phyloP scores from a whole-genome alignment of 2,888 invertebrate genomes.

The Busseola fusca region DNA sequence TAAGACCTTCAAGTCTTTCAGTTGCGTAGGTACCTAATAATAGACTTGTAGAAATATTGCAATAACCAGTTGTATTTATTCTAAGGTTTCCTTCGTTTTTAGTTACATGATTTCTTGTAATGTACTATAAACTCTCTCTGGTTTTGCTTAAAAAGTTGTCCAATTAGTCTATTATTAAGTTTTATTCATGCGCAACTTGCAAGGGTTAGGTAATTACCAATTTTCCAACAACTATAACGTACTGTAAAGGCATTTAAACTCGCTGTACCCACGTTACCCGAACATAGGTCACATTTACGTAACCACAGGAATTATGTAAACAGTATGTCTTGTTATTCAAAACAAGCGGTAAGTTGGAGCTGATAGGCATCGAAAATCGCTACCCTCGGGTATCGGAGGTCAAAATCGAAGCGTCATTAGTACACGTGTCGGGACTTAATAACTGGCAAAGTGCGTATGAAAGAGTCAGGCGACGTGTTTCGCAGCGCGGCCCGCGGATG shows the following conservation, averaged over 20 bases:
- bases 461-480: constrained; percentile 81
- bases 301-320: constrained; percentile 58
- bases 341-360: constrained; percentile 52
- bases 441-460: constrained; percentile 74
- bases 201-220: constrained; percentile 8
- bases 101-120: constrained; percentile 15
- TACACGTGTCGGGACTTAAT: constrained; percentile 70
- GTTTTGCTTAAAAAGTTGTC: constrained; percentile 12
- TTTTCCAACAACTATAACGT: constrained; percentile 18
- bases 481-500: constrained; percentile 81
- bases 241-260: constrained; percentile 35
- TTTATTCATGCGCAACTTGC: constrained; percentile 19
- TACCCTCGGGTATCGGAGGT: constrained; percentile 68
- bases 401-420: constrained; percentile 81
- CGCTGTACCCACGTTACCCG: constrained; percentile 19
- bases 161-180: constrained; percentile 12
- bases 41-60: constrained; percentile 8
- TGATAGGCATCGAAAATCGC: constrained; percentile 60
- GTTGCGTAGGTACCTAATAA: neutral
- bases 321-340: constrained; percentile 60
- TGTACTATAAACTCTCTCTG: constrained; percentile 4
- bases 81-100: constrained; percentile 7
- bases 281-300: constrained; percentile 55
- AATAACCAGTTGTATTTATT: constrained; percentile 7
- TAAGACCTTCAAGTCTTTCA: neutral